Evolutionary conservation across 2,113 vertebrate genomes (phyloP), one percentile per base, ranked within the genome.

Genomic region (Serinus canaria): DNA sequence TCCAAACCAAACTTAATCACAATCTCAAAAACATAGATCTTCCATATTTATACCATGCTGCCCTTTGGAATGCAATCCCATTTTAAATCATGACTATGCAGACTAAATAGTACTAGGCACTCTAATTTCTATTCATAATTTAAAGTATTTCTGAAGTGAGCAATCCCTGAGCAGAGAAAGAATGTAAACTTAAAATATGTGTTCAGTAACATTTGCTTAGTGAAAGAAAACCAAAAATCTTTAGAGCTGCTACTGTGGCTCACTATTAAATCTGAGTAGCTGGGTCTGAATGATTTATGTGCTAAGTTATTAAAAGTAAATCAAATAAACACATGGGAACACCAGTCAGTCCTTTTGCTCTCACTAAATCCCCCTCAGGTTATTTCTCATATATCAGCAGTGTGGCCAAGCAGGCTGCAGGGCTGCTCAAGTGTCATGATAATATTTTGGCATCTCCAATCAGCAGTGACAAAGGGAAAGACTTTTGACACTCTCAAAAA

Each of bases 231-330:
- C 83, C 83, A 78, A 83, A 78, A 73, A 41, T n/a, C 46, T 27
- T 30, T 50, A 33, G 30, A 68, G 35, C 35, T 82, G 75, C 94
- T 96, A 81, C 90, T 94, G 87, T 74, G 85, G 76, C 43, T 94
- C 41, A 59, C 35, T 85, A 85, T 83, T 94, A 95, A 95, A 94
- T 75, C 66, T 79, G 59, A 90, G 78, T n/a, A 90, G 91, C 55
- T 95, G 66, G 7, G 30, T 70, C 55, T 93, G 89, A 93, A 89
- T 77, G 85, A 94, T 97, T 97, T 94, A 85, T 69, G 63, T 77
- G 43, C 21, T 60, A 37, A 89, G 46, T 81, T 92, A 95, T 91
- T 94, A 95, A 94, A 96, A 95, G 56, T 89, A 97, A 96, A 96
- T 92, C 74, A 95, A 90, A 94, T 62, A 84, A 87, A 66, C 33